These are phyloP conservation scores for Orchestia grillus DNA, from an alignment of 1,140 invertebrate genomes.

Conservation along the genomic window DNA sequence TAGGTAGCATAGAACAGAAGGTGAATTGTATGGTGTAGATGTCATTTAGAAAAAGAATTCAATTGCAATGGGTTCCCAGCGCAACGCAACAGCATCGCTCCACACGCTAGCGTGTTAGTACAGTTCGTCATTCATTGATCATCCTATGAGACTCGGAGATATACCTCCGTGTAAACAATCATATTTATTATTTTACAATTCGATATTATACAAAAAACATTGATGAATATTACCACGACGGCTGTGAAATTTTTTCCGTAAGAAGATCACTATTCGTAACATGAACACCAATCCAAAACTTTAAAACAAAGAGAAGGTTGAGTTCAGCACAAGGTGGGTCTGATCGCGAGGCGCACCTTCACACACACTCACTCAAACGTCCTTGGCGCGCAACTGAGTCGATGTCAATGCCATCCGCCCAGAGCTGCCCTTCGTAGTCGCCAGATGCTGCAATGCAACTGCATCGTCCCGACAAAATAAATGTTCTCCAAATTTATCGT, in stretches of 20 bases:
- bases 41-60: neutral
- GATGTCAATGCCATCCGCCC: neutral
- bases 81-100: neutral
- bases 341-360: neutral
- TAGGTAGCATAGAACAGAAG: too few relatives aligned
- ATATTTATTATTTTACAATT: neutral
- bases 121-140: neutral
- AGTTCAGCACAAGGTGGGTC: slow-evolving; percentile 21
- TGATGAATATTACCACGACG: neutral
- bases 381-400: slow-evolving; percentile 36
- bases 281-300: neutral
- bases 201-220: neutral
- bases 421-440: neutral
- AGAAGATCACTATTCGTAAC: neutral
- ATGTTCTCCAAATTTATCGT: neutral
- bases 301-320: slow-evolving; percentile 20
- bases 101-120: neutral
- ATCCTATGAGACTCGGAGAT: neutral
- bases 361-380: neutral
- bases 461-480: neutral
- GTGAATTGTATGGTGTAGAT: too few relatives aligned
- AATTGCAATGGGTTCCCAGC: neutral
- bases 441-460: slow-evolving; percentile 46
- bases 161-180: neutral
- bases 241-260: neutral